A percentile compares a stretch with the other conserved stretches of the same genome.
Evolutionary conservation across 1,140 invertebrate genomes (phyloP).

Genomic region (Geopemphigus sp.): DNA sequence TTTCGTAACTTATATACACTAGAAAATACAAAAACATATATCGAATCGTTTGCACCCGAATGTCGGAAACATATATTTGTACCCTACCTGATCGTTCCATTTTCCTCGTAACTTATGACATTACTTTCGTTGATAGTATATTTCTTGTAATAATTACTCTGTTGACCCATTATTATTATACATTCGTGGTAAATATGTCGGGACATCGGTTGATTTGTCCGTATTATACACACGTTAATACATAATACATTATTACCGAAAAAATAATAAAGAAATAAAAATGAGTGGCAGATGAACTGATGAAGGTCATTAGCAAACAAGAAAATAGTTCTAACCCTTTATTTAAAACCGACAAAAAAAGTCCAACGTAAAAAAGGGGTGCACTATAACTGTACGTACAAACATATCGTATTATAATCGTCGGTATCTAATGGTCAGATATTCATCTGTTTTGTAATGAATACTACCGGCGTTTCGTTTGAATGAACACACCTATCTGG

Average conservation of each 20-base stretch:
- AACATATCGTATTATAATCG: slow-evolving; percentile 36
- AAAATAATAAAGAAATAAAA: not conserved
- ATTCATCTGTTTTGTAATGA: slow-evolving; percentile 36
- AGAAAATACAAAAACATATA: slow-evolving; percentile 22
- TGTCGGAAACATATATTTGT: not conserved
- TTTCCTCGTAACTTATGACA: not conserved
- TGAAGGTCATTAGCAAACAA: slow-evolving; percentile 21
- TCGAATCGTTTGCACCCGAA: not conserved
- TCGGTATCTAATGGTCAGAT: slow-evolving; percentile 46
- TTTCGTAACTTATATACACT: slow-evolving; percentile 21
- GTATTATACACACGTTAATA: slow-evolving; percentile 15
- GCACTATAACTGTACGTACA: slow-evolving; percentile 9
- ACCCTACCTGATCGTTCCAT: not conserved
- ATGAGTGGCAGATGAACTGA: slow-evolving; percentile 43
- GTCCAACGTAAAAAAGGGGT: slow-evolving; percentile 33
- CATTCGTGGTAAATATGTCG: no score
- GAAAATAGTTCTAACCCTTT: slow-evolving; percentile 42
- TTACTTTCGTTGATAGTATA: not conserved
- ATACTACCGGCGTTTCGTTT: not conserved
- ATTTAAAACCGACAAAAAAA: slow-evolving; percentile 33
- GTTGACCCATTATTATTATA: no score
- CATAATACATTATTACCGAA: not conserved
- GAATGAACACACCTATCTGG: not conserved
- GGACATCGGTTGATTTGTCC: slow-evolving; percentile 13
- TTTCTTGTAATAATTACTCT: no score